phyloP scores from a whole-genome alignment of 2,888 invertebrate genomes.

The Drosophila atripex region DNA sequence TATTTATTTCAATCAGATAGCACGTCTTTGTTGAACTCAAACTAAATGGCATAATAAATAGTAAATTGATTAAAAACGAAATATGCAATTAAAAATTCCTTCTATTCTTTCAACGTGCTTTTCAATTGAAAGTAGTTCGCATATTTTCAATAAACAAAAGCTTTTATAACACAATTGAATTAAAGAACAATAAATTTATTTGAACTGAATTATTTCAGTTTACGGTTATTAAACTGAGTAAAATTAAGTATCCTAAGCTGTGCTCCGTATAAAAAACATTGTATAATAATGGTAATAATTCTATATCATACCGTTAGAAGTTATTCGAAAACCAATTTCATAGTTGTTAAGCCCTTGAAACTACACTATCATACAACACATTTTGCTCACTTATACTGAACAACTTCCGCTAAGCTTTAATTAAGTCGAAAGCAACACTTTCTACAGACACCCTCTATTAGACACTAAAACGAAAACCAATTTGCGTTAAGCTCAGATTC shows the following conservation, averaged over 20 bases:
- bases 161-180: background rate
- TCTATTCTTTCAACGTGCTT: background rate
- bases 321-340: background rate
- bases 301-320: background rate
- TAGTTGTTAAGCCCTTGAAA: background rate
- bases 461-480: slow-evolving; percentile 16
- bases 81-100: slow-evolving; percentile 2
- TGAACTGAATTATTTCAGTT: background rate
- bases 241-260: too few species aligned
- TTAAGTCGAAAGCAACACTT: slow-evolving; percentile 19
- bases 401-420: slow-evolving; percentile 28
- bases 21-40: background rate
- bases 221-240: too few species aligned
- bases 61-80: background rate
- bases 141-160: background rate
- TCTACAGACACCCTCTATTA: slow-evolving; percentile 4
- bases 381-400: slow-evolving; percentile 11
- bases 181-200: background rate
- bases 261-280: too few species aligned
- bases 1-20: background rate
- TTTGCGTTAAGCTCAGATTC: slow-evolving; percentile 25
- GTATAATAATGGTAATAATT: too few species aligned
- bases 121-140: background rate
- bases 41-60: slow-evolving; percentile 1
- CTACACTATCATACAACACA: slow-evolving; percentile 3